Conservation (phyloP, 2,888 invertebrate species). For the Cremastobaeus sp. region DNA sequence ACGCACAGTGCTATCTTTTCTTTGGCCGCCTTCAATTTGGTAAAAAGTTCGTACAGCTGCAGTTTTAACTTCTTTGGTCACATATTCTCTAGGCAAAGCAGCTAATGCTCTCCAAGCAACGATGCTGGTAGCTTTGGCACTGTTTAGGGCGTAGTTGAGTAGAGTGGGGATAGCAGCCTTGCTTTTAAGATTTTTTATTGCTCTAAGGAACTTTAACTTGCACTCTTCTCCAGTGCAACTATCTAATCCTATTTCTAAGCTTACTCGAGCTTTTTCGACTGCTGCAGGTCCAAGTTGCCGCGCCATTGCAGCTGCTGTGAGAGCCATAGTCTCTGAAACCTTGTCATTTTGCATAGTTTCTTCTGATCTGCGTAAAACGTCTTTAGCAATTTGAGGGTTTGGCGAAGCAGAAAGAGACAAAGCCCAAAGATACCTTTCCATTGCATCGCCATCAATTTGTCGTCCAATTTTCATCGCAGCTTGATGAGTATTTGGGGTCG, state of each 20-base stretch:
- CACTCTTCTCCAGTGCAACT: constrained; percentile 81
- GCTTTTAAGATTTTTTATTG: constrained; percentile 85
- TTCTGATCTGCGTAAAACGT: constrained; percentile 78
- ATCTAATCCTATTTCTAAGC: constrained; percentile 77
- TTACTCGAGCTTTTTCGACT: constrained; percentile 70
- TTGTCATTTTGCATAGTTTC: constrained; percentile 80
- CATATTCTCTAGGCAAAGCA: constrained; percentile 77
- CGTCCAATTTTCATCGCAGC: constrained; percentile 84
- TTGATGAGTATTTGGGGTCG: constrained; percentile 83
- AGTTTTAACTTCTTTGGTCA: constrained; percentile 77
- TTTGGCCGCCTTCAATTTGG: constrained; percentile 79
- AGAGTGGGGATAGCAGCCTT: constrained; percentile 82
- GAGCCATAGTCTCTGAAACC: constrained; percentile 83
- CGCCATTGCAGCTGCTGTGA: constrained; percentile 83
- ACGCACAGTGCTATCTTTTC: constrained; percentile 83
- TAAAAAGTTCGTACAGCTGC: constrained; percentile 81
- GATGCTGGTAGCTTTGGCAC: constrained; percentile 80
- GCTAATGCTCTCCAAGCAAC: constrained; percentile 85
- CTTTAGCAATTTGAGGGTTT: constrained; percentile 82
- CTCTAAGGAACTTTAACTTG: constrained; percentile 82
- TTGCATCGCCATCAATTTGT: constrained; percentile 79
- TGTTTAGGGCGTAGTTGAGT: constrained; percentile 80
- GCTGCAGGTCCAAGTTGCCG: constrained; percentile 67
- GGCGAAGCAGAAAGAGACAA: constrained; percentile 82
- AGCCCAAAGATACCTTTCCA: constrained; percentile 87